These are phyloP conservation scores for Sebastes hubbsi DNA, from an alignment of 2,797 vertebrate species.

Conservation along the genomic window DNA sequence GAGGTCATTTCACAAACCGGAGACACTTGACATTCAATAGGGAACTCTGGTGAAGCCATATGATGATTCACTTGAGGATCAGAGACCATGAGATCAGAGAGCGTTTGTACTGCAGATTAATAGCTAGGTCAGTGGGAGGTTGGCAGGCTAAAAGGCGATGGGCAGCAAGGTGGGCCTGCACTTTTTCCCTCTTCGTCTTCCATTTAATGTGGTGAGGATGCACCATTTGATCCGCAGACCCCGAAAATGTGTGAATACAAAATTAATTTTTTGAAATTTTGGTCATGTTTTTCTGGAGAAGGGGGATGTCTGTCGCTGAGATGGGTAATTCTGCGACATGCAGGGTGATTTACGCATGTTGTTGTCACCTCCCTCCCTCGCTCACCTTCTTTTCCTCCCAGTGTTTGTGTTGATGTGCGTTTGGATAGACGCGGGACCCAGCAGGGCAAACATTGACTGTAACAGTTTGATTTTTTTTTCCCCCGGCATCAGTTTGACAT, in stretches of 20 bases:
- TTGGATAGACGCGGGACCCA: constrained; percentile 51
- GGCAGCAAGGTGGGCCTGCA: constrained; percentile 38
- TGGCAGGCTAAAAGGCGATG: constrained; percentile 50
- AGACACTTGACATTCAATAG: constrained; percentile 77
- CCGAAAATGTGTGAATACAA: neutral
- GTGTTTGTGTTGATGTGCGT: constrained; percentile 50
- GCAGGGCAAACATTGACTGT: constrained; percentile 69
- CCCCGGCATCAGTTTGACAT: constrained; percentile 55
- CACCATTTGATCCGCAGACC: constrained; percentile 47
- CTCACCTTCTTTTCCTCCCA: constrained; percentile 26
- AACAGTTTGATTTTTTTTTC: constrained; percentile 52
- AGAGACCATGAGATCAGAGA: constrained; percentile 77
- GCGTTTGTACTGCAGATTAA: constrained; percentile 75
- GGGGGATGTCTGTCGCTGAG: neutral
- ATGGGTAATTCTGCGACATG: constrained; percentile 4
- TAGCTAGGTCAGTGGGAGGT: constrained; percentile 69
- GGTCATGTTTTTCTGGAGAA: constrained; percentile 24
- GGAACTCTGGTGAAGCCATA: constrained; percentile 62
- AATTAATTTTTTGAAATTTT: constrained; percentile 47
- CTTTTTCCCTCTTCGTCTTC: constrained; percentile 17
- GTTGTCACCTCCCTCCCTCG: neutral
- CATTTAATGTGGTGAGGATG: constrained; percentile 20
- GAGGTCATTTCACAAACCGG: constrained; percentile 72
- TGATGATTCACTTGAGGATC: constrained; percentile 80
- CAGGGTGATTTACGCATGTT: constrained; percentile 20